Conservation (phyloP, 2,888 invertebrate species). For the Drosophila antonietae region DNA sequence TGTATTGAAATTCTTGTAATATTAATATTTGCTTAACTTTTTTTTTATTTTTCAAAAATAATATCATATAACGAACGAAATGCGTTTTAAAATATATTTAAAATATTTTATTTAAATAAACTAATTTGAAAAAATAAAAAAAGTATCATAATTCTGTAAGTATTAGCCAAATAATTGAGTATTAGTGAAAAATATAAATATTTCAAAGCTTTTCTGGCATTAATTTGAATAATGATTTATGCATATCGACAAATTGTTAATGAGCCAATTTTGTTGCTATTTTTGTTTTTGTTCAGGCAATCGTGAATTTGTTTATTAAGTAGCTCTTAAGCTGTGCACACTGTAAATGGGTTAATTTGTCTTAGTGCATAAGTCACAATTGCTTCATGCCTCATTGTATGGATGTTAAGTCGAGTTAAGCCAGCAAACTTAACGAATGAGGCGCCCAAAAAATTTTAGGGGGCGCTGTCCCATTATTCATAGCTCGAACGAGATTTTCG, state of each 20-base stretch:
- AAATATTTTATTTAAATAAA: too few relatives aligned
- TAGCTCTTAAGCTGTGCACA: constrained; percentile 35
- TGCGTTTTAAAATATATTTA: too few relatives aligned
- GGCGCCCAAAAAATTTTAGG: constrained; percentile 42
- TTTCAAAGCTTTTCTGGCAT: background rate
- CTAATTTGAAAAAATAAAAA: too few relatives aligned
- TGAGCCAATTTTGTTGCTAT: constrained; percentile 5
- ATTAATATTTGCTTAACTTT: too few relatives aligned
- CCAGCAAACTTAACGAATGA: constrained; percentile 66
- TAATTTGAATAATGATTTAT: constrained; percentile 27
- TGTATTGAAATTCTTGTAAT: too few relatives aligned
- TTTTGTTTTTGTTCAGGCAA: constrained; percentile 23
- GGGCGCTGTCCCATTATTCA: constrained; percentile 63
- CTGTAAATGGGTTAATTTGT: constrained; percentile 71
- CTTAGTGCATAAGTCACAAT: constrained; percentile 76
- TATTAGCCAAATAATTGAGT: background rate
- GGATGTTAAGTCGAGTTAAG: constrained; percentile 47
- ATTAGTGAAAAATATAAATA: background rate
- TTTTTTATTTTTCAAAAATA: too few relatives aligned
- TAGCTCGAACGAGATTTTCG: constrained; percentile 31
- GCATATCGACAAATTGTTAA: constrained; percentile 21
- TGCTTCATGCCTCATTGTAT: constrained; percentile 61
- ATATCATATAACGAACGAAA: too few relatives aligned
- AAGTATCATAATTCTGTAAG: too few relatives aligned
- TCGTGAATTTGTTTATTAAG: constrained; percentile 54